phyloP scores from a whole-genome alignment of 2,888 invertebrate genomes.

The Tupiocoris notatus region DNA sequence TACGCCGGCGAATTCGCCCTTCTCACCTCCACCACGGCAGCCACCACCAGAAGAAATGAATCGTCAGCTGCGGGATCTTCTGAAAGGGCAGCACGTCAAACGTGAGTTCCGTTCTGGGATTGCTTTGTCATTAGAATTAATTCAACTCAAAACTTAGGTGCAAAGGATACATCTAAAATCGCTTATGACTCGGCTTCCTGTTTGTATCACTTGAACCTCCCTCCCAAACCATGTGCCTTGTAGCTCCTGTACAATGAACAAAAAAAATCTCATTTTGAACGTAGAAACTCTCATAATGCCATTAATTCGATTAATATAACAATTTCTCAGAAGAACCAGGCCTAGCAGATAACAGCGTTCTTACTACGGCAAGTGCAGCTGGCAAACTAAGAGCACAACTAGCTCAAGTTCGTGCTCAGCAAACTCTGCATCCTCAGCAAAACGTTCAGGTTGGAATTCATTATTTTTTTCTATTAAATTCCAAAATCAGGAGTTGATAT shows the following conservation, averaged over 20 bases:
- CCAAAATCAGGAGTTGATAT: neutral
- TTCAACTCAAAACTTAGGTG: too few species aligned
- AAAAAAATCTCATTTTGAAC: too few species aligned
- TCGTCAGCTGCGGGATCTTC: slow-evolving; percentile 74
- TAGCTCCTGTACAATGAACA: too few species aligned
- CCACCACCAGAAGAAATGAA: slow-evolving; percentile 59
- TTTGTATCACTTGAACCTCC: too few species aligned
- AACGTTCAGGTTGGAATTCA: slow-evolving; percentile 17
- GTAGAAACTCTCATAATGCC: too few species aligned
- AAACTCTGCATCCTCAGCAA: slow-evolving; percentile 15
- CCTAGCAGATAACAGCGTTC: slow-evolving; percentile 21
- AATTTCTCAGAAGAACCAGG: slow-evolving; percentile 26
- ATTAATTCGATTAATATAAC: too few species aligned
- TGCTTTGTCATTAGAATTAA: neutral
- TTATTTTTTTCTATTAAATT: neutral
- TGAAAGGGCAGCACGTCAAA: slow-evolving; percentile 72
- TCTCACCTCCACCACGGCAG: slow-evolving; percentile 42
- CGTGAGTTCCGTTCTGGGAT: slow-evolving; percentile 43
- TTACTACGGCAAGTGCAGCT: neutral
- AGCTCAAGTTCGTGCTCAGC: slow-evolving; percentile 21
- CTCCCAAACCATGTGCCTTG: too few species aligned
- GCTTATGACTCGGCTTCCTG: too few species aligned
- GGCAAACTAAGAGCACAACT: slow-evolving; percentile 26
- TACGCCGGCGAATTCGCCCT: slow-evolving; percentile 17
- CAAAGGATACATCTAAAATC: too few species aligned